These are phyloP conservation scores for Plagodis dolabraria DNA, from an alignment of 2,888 invertebrate genomes.

Conservation along the genomic window DNA sequence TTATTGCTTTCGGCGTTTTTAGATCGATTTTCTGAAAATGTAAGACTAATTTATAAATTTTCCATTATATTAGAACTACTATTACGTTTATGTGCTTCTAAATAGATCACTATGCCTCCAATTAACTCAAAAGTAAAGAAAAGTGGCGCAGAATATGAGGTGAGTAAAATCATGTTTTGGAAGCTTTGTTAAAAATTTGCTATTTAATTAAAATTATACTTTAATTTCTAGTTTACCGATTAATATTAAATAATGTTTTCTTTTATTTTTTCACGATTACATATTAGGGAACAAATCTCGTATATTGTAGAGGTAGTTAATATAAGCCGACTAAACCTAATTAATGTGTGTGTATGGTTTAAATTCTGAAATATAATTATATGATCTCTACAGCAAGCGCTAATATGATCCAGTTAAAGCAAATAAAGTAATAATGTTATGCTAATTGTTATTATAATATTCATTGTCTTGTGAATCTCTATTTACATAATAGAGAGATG, in stretches of 20 bases:
- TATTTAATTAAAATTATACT: too few species aligned
- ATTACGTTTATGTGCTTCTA: constrained; percentile 17
- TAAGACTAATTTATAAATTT: constrained; percentile 32
- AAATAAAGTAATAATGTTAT: constrained; percentile 3
- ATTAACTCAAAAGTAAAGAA: constrained; percentile 78
- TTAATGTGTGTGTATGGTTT: too few species aligned
- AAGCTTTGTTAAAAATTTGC: neutral
- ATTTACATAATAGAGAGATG: constrained; percentile 31
- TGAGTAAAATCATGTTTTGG: constrained; percentile 51
- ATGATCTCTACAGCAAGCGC: neutral
- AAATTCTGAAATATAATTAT: too few species aligned
- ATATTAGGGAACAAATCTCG: too few species aligned
- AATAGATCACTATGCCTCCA: constrained; percentile 67
- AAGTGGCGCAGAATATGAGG: constrained; percentile 79
- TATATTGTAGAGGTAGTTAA: too few species aligned
- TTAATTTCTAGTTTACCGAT: too few species aligned
- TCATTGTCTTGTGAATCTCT: constrained; percentile 10
- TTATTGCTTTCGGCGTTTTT: constrained; percentile 50
- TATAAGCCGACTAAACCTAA: too few species aligned
- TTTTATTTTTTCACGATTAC: too few species aligned
- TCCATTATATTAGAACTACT: neutral
- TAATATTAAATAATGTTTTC: too few species aligned
- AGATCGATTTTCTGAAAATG: constrained; percentile 52
- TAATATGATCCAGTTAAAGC: constrained; percentile 5
- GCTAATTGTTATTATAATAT: constrained; percentile 13